Conservation (phyloP, 2,797 vertebrate species). For the Microchirus variegatus region DNA sequence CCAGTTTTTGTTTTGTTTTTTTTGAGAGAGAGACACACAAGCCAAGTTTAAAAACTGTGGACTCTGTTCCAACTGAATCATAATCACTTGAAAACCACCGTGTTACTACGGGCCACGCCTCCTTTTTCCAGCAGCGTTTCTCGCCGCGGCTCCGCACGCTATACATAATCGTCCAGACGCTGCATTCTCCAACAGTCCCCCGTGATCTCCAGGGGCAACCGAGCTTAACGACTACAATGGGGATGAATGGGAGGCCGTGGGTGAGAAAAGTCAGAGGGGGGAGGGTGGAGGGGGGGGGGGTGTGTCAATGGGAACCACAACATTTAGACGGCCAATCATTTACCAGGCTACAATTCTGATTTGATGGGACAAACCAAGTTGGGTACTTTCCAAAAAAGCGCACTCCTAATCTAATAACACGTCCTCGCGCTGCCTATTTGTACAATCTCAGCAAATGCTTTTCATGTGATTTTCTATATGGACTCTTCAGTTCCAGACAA, state of each 20-base stretch:
- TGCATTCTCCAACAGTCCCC: conserved; percentile 76
- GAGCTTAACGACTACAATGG: conserved; percentile 76
- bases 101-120: too few relatives aligned
- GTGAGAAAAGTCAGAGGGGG: conserved; percentile 50
- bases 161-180: conserved; percentile 39
- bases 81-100: too few relatives aligned
- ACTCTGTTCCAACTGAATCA: too few relatives aligned
- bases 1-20: too few relatives aligned
- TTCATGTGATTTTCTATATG: conserved; percentile 59
- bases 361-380: too few relatives aligned
- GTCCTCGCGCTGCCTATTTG: conserved; percentile 49
- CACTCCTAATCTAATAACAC: conserved; percentile 57
- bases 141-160: conserved; percentile 4
- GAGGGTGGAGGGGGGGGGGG: too few relatives aligned
- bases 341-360: neutral
- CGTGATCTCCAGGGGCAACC: conserved; percentile 76
- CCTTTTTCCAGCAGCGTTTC: neutral
- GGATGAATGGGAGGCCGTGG: conserved; percentile 77
- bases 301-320: conserved; percentile 63
- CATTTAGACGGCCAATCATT: conserved; percentile 42
- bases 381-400: conserved; percentile 24
- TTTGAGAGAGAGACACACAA: too few relatives aligned
- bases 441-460: conserved; percentile 28
- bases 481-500: neutral
- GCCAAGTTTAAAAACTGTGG: too few relatives aligned